Evolutionary conservation across 30 jellyfish, hydroid and myxozoan genomes (phyloP).

Genomic region (Turritopsis dohrnii): DNA sequence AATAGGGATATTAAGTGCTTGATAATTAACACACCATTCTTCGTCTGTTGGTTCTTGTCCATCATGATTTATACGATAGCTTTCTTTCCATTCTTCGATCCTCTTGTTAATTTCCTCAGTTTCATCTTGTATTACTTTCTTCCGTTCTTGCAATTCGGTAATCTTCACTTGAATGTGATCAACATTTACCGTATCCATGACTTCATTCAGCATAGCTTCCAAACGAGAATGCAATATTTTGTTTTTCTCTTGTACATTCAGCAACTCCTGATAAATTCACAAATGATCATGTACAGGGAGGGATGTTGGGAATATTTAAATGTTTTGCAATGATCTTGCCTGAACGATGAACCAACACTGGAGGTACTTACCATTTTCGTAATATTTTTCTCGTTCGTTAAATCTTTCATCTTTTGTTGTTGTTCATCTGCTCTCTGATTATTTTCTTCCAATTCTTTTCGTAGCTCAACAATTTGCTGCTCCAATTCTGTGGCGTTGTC

Average conservation of each 20-base stretch:
- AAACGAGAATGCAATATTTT: conserved; percentile 13
- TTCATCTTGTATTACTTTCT: conserved; percentile 36
- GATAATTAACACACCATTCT: conserved; percentile 41
- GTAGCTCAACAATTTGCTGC: background rate
- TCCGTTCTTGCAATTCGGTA: conserved; percentile 30
- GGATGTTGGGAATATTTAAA: too few relatives aligned
- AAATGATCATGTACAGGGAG: too few relatives aligned
- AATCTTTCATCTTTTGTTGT: conserved; percentile 1
- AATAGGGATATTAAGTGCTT: background rate
- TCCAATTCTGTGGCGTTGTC: background rate
- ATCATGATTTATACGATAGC: conserved; percentile 42
- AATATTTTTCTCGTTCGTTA: conserved; percentile 11
- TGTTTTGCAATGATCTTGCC: background rate
- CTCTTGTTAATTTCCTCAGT: conserved; percentile 36
- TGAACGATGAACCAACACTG: background rate
- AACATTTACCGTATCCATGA: background rate
- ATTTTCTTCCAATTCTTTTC: conserved; percentile 5
- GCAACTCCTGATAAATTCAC: background rate
- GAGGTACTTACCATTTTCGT: background rate
- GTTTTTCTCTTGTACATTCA: conserved; percentile 18
- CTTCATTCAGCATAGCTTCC: conserved; percentile 28
- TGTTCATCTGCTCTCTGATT: background rate
- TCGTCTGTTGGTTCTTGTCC: conserved; percentile 71
- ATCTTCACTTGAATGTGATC: conserved; percentile 6
- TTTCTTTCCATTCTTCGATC: conserved; percentile 54